Conservation (phyloP, 2,888 invertebrate species). For the Neuroscelio doddi region DNA sequence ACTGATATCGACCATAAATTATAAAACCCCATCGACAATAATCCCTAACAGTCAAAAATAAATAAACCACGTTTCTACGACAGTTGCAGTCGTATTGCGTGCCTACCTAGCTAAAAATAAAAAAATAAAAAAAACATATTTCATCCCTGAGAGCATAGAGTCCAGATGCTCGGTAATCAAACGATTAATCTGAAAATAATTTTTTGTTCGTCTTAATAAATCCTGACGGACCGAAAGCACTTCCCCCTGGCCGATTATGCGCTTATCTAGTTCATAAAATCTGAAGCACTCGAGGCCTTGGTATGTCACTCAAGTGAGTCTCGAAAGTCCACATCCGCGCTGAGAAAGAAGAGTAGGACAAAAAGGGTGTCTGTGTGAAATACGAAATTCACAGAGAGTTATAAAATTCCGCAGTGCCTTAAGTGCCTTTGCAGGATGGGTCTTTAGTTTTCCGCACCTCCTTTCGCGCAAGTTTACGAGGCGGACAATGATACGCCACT, state of each 20-base stretch:
- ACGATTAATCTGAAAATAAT: conserved; percentile 8
- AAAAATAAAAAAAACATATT: background rate
- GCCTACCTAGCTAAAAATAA: too few species aligned
- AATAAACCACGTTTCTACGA: too few species aligned
- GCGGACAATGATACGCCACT: conserved; percentile 5
- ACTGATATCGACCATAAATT: too few species aligned
- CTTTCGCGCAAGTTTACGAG: conserved; percentile 39
- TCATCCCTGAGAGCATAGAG: background rate
- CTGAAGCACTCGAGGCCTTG: conserved; percentile 7
- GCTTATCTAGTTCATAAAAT: conserved; percentile 24
- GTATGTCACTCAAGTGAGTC: conserved; percentile 17
- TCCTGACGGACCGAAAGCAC: conserved; percentile 2
- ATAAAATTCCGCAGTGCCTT: conserved; percentile 41
- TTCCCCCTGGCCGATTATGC: conserved; percentile 5
- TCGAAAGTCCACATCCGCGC: conserved; percentile 28
- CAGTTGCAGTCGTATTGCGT: too few species aligned
- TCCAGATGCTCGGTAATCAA: conserved; percentile 28
- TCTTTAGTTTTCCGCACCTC: conserved; percentile 44
- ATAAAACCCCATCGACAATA: too few species aligned
- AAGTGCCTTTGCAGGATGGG: conserved; percentile 33
- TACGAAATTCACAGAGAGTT: conserved; percentile 32
- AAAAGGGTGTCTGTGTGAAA: conserved; percentile 12
- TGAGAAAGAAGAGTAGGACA: background rate
- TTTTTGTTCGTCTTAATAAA: conserved; percentile 7
- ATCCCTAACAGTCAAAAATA: too few species aligned